Evolutionary conservation across 2,888 invertebrate genomes (phyloP).

Genomic region (Drosophila incognita): DNA sequence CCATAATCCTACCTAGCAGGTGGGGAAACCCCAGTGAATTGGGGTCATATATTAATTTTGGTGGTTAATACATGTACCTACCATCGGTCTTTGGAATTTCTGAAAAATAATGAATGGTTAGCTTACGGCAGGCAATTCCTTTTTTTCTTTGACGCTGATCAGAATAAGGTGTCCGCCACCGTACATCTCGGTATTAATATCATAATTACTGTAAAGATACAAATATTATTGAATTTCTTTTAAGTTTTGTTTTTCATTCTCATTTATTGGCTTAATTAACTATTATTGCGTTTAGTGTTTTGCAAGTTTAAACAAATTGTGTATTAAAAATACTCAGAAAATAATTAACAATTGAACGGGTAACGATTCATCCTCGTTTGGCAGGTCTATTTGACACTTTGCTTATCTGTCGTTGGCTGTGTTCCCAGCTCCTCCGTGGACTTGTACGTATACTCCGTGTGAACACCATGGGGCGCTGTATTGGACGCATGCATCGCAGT

Average conservation of each 20-base stretch:
- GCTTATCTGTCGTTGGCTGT: conserved; percentile 39
- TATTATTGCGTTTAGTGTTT: conserved; percentile 47
- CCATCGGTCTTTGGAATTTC: too few relatives aligned
- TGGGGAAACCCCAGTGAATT: too few relatives aligned
- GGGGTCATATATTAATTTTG: too few relatives aligned
- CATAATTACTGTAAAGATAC: not conserved
- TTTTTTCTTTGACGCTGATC: too few relatives aligned
- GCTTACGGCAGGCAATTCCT: too few relatives aligned
- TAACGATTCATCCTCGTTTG: conserved; percentile 23
- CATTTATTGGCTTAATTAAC: conserved; percentile 9
- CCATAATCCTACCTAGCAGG: too few relatives aligned
- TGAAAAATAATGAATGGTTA: too few relatives aligned
- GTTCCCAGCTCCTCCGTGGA: conserved; percentile 45
- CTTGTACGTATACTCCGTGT: conserved; percentile 64
- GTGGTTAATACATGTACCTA: too few relatives aligned
- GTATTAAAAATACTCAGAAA: conserved; percentile 62
- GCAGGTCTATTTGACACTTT: conserved; percentile 43
- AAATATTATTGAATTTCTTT: not conserved
- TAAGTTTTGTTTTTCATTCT: not conserved
- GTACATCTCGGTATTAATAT: not conserved
- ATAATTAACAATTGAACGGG: conserved; percentile 53
- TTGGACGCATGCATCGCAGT: conserved; percentile 72
- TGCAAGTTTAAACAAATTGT: conserved; percentile 60
- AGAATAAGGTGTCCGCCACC: too few relatives aligned
- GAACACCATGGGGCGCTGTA: conserved; percentile 38